Conservation (phyloP, 2,113 vertebrate species). For the Cyprinodon variegatus region DNA sequence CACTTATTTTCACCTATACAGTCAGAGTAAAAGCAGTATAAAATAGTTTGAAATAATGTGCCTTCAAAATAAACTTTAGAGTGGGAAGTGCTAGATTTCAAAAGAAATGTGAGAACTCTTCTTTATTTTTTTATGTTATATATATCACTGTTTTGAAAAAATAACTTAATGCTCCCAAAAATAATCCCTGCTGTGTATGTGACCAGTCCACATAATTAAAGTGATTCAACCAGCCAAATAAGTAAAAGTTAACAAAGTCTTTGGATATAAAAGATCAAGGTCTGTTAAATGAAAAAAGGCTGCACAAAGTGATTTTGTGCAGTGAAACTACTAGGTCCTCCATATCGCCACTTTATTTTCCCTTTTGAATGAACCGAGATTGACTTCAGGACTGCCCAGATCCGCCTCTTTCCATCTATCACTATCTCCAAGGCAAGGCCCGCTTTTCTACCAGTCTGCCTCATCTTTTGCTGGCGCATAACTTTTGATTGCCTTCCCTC, state of each 20-base stretch:
- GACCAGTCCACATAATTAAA: neutral
- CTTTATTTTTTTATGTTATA: too few relatives aligned
- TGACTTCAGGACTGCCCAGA: conserved; percentile 51
- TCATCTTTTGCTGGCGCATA: conserved; percentile 17
- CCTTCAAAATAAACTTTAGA: too few relatives aligned
- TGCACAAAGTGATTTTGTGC: conserved; percentile 19
- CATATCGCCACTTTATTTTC: conserved; percentile 23
- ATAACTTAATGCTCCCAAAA: neutral
- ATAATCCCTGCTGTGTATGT: neutral
- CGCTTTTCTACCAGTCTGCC: conserved; percentile 27
- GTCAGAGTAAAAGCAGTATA: too few relatives aligned
- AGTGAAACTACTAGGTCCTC: neutral
- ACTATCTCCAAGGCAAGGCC: conserved; percentile 16
- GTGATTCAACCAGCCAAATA: neutral
- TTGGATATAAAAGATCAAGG: conserved; percentile 41
- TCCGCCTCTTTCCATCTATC: conserved; percentile 46
- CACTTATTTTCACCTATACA: too few relatives aligned
- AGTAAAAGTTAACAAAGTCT: neutral
- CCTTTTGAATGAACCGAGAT: conserved; percentile 46
- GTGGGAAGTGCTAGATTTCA: too few relatives aligned
- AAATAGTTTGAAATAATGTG: too few relatives aligned
- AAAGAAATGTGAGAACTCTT: too few relatives aligned
- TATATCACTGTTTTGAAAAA: neutral
- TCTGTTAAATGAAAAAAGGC: conserved; percentile 10
- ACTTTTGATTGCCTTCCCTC: conserved; percentile 63